A percentile compares a stretch with the other conserved stretches of the same genome.
Conservation (phyloP, 2,888 invertebrate genomes). For the Eupeodes latifasciatus region DNA sequence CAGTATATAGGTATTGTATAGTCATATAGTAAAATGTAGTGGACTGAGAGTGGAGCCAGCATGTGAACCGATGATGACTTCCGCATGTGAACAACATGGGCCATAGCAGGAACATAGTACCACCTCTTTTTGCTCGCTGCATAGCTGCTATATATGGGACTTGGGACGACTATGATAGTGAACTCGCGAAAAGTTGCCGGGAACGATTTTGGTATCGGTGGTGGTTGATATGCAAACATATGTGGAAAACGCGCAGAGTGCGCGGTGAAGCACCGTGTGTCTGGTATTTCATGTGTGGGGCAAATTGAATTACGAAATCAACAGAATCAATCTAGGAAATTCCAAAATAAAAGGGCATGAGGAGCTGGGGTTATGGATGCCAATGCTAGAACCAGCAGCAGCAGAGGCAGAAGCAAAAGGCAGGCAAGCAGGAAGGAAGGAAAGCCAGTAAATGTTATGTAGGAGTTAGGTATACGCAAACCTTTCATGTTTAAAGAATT, state of each 20-base stretch:
- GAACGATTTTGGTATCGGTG: conserved; percentile 50
- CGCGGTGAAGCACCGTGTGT: conserved; percentile 54
- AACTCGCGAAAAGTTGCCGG: conserved; percentile 56
- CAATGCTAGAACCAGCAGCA: not conserved
- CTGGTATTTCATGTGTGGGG: conserved; percentile 69
- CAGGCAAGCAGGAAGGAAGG: conserved; percentile 51
- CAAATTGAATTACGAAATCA: conserved; percentile 76
- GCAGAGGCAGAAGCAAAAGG: not conserved
- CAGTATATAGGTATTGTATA: not conserved
- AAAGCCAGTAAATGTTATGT: conserved; percentile 61
- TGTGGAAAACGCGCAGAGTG: conserved; percentile 63
- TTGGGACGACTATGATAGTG: conserved; percentile 30
- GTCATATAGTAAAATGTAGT: not conserved
- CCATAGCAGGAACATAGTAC: not conserved
- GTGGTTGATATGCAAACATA: conserved; percentile 74
- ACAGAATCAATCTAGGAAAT: conserved; percentile 71
- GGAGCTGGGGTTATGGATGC: conserved; percentile 21
- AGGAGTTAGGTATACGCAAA: conserved; percentile 5
- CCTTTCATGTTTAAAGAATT: conserved; percentile 50
- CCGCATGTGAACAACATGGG: conserved; percentile 72
- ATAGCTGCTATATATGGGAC: not conserved
- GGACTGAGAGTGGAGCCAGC: conserved; percentile 45
- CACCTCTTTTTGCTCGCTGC: not conserved
- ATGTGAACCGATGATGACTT: conserved; percentile 75
- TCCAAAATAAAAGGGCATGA: conserved; percentile 8